A percentile compares a stretch with the other conserved stretches of the same genome.
These are phyloP conservation scores for Phengaris alcon DNA, from an alignment of 2,888 invertebrate species.

Conservation along the genomic window DNA sequence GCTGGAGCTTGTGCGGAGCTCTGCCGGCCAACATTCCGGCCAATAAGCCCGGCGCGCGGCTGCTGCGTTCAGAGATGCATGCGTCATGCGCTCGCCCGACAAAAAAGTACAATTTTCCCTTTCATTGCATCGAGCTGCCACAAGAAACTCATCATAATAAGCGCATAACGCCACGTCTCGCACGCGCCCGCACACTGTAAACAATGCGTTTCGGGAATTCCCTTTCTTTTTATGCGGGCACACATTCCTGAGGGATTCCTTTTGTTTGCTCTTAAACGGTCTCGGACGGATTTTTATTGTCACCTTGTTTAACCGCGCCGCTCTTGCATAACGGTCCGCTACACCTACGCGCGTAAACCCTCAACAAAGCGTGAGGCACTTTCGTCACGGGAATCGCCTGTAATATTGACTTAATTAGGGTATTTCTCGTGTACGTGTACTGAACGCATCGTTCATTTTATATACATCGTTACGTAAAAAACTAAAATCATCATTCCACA, in stretches of 20 bases:
- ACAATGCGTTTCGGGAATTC: constrained; percentile 77
- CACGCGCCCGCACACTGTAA: constrained; percentile 60
- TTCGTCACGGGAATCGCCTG: constrained; percentile 1
- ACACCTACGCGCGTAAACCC: constrained; percentile 35
- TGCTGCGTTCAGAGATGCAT: constrained; percentile 59
- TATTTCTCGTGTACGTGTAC: not conserved
- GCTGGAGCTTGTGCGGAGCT: constrained; percentile 39
- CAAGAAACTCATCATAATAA: constrained; percentile 61
- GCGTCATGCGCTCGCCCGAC: constrained; percentile 62
- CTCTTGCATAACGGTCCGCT: constrained; percentile 51
- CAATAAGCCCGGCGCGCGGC: constrained; percentile 51
- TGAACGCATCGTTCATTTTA: constrained; percentile 3
- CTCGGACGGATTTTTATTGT: constrained; percentile 59
- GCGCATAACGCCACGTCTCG: constrained; percentile 59
- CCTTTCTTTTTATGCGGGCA: constrained; percentile 70
- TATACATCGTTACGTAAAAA: not conserved
- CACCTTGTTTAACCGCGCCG: constrained; percentile 58
- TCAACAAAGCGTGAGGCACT: not conserved
- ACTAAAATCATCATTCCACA: not conserved
- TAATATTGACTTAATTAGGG: constrained; percentile 1
- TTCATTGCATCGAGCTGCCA: constrained; percentile 65
- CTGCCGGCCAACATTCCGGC: constrained; percentile 45
- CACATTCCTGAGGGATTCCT: constrained; percentile 78
- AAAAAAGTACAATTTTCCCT: constrained; percentile 75
- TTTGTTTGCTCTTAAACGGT: constrained; percentile 71